Percentiles rank a stretch among this genome's conserved stretches.
Evolutionary conservation across 2,797 vertebrate species (phyloP).

Genomic region (Phoxinus dragarum): DNA sequence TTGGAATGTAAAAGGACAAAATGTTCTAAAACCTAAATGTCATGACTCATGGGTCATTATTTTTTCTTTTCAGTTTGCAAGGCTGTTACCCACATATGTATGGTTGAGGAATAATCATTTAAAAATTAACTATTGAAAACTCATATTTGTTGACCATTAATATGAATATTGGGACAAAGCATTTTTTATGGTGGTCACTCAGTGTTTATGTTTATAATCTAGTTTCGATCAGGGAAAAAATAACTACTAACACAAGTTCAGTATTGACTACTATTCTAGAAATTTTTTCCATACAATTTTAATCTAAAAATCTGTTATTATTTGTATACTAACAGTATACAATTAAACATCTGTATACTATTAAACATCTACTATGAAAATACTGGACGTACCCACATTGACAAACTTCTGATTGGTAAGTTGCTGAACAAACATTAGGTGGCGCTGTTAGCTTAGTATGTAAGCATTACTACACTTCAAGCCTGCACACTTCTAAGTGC

Average conservation of each 20-base stretch:
- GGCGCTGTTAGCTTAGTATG: neutral
- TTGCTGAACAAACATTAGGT: neutral
- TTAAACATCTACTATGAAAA: neutral
- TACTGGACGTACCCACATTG: neutral
- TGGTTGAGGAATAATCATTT: neutral
- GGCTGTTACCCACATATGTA: neutral
- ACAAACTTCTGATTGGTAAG: neutral
- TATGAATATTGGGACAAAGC: neutral
- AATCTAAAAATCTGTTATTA: neutral
- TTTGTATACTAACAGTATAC: no score
- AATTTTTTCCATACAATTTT: neutral
- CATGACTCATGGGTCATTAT: neutral
- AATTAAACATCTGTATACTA: no score
- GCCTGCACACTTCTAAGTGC: neutral
- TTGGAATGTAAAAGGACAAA: neutral
- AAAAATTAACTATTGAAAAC: neutral
- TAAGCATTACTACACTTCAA: neutral
- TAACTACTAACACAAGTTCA: neutral
- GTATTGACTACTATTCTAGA: neutral
- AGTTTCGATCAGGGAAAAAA: neutral
- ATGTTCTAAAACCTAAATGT: neutral
- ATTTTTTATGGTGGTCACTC: neutral
- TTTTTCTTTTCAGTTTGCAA: neutral
- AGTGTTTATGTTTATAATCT: neutral
- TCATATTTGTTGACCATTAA: neutral